phyloP scores from a whole-genome alignment of 2,113 vertebrate species.

The Cyprinodon variegatus region DNA sequence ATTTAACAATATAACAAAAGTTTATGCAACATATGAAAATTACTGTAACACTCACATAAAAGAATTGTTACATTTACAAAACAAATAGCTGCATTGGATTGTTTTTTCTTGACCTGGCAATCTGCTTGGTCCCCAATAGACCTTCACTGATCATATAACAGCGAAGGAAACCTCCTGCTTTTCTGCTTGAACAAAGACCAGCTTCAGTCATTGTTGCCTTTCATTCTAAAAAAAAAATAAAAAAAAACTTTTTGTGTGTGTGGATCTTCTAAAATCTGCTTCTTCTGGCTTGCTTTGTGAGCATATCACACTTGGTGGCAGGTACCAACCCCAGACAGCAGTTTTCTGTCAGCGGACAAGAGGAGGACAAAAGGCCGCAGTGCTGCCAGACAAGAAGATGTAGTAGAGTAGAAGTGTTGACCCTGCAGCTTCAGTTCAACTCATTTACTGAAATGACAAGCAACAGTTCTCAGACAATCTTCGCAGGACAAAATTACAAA shows the following conservation, averaged over 20 bases:
- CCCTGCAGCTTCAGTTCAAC: constrained; percentile 34
- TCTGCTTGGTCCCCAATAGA: neutral
- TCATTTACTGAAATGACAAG: constrained; percentile 4
- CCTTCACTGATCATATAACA: constrained; percentile 57
- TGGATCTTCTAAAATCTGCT: constrained; percentile 39
- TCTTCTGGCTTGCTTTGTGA: constrained; percentile 57
- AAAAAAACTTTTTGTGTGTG: constrained; percentile 7
- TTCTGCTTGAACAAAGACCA: constrained; percentile 56
- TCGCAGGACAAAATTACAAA: constrained; percentile 17
- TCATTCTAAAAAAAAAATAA: constrained; percentile 32
- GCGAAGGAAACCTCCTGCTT: constrained; percentile 19
- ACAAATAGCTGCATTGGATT: neutral
- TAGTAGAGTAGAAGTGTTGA: constrained; percentile 49
- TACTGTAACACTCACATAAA: neutral
- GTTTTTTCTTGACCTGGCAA: neutral
- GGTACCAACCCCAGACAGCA: constrained; percentile 49
- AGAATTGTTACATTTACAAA: neutral
- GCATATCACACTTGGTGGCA: constrained; percentile 59
- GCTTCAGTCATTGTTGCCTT: neutral
- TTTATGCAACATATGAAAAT: neutral
- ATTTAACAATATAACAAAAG: too few species aligned
- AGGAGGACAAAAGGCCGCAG: constrained; percentile 58
- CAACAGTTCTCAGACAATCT: constrained; percentile 40
- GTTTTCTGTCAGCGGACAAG: constrained; percentile 57
- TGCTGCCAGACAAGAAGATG: constrained; percentile 45